Conservation (phyloP, 2,113 vertebrate genomes). For the Orycteropus afer region DNA sequence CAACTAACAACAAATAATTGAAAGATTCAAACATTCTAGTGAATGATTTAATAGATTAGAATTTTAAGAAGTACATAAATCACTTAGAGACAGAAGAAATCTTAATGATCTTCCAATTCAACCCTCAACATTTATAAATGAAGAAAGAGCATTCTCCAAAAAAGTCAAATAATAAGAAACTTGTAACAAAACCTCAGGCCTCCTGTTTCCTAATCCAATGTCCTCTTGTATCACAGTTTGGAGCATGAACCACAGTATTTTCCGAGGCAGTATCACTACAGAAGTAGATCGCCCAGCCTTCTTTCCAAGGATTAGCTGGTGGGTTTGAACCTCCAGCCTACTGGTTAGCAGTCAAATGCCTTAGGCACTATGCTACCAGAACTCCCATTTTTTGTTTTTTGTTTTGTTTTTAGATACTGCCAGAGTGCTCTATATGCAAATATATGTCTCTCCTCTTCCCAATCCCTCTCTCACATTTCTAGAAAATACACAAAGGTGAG, state of each 20-base stretch:
- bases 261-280: no score
- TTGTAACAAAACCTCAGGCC: slow-evolving; percentile 31
- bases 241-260: slow-evolving; percentile 21
- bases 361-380: no score
- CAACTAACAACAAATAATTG: not conserved
- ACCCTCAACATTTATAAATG: slow-evolving; percentile 47
- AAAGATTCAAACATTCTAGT: not conserved
- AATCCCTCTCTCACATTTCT: not conserved
- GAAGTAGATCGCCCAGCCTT: no score
- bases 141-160: slow-evolving; percentile 29
- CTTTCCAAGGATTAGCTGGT: no score
- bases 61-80: slow-evolving; percentile 30
- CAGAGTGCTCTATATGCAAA: not conserved
- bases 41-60: not conserved
- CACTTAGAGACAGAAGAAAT: not conserved
- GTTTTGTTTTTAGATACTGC: not conserved
- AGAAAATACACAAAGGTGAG: not conserved
- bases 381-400: no score
- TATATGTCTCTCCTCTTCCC: not conserved
- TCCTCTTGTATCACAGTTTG: not conserved
- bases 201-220: slow-evolving; percentile 17
- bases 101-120: not conserved
- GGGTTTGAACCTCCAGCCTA: no score
- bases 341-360: no score
- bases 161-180: slow-evolving; percentile 52